Evolutionary conservation across 1,140 invertebrate species (phyloP), one percentile per base, ranked within the genome.

Genomic region (Charaxes varanes): DNA sequence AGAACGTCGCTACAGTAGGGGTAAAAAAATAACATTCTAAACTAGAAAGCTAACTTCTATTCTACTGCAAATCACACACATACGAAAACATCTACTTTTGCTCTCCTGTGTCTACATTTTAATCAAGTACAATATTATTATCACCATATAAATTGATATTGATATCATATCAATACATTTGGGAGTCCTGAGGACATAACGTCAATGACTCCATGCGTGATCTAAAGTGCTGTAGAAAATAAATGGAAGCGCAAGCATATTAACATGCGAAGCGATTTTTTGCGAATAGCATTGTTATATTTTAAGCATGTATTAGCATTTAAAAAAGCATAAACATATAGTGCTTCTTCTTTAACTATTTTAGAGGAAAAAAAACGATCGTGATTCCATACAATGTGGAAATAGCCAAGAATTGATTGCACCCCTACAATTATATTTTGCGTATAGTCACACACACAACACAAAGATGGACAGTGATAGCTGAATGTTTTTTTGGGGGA

Each of bases 111-210:
- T n/a, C n/a, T n/a, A n/a, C n/a, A n/a, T n/a, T n/a, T n/a, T n/a
- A n/a, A n/a, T n/a, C n/a, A n/a, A n/a, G n/a, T n/a, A n/a, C n/a
- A n/a, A n/a, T n/a, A n/a, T n/a, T n/a, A n/a, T n/a, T n/a, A n/a
- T n/a, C n/a, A n/a, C n/a, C n/a, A n/a, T n/a, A n/a, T n/a, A n/a
- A n/a, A n/a, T n/a, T n/a, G n/a, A n/a, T n/a, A n/a, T n/a, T n/a
- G n/a, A 16, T 12, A 8, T 27, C 8, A 32, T n/a, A n/a, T n/a
- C 21, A 34, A 12, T 28, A 40, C 27, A 28, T 28, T 35, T 50
- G 77, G 73, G 71, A 78, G 71, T 49, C 60, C 44, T 76, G 69
- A 66, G 73, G 71, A 62, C 73, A 78, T 73, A 80, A 70, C 45
- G 57, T 65, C 72, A 73, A 55, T 23, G 58, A 66, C 69, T 72